These are phyloP conservation scores for Casuarius casuarius DNA, from an alignment of 2,113 vertebrate species.

Conservation along the genomic window DNA sequence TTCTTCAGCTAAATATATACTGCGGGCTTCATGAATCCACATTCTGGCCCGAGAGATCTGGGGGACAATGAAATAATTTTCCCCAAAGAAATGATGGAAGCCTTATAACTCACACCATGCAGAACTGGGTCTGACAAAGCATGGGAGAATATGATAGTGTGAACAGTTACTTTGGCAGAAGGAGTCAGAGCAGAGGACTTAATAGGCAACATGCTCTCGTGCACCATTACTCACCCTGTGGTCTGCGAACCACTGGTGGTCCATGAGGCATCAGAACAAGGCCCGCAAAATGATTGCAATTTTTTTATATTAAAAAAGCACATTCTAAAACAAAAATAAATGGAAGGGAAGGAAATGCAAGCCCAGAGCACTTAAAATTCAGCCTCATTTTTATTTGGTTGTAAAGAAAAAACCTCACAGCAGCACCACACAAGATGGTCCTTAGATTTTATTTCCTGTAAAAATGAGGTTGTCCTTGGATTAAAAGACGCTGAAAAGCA, in stretches of 20 bases:
- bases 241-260: constrained; percentile 48
- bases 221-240: constrained; percentile 45
- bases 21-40: not conserved
- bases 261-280: not conserved
- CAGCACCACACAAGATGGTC: not conserved
- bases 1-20: constrained; percentile 49
- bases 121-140: constrained; percentile 46
- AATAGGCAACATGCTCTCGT: not conserved
- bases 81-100: constrained; percentile 19
- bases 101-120: constrained; percentile 9
- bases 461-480: not conserved
- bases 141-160: not conserved
- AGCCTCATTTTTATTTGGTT: not conserved
- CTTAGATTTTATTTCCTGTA: not conserved
- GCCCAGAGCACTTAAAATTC: constrained; percentile 8
- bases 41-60: not conserved
- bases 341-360: not conserved
- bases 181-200: not conserved
- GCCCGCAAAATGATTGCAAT: not conserved
- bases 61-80: constrained; percentile 51
- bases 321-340: constrained; percentile 15
- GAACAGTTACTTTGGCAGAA: constrained; percentile 20
- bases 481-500: not conserved
- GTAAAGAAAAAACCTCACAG: not conserved
- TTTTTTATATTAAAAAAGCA: constrained; percentile 3